Conservation (phyloP, 2,888 invertebrate species). For the Nectonema munidae region DNA sequence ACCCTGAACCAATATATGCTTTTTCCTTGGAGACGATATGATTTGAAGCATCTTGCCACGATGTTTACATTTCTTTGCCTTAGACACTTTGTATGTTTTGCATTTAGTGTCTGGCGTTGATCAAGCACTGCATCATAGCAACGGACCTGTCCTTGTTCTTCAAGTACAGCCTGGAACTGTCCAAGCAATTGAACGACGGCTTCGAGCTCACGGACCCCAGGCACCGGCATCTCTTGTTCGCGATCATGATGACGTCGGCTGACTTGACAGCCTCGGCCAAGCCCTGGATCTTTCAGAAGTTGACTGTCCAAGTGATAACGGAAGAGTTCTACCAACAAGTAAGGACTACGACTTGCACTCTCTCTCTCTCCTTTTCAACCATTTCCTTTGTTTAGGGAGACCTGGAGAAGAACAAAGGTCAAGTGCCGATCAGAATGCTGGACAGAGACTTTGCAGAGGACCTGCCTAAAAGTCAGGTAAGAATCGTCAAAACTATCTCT, state of each 20-base stretch:
- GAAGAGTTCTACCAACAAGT: slow-evolving; percentile 45
- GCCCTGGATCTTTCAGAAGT: slow-evolving; percentile 45
- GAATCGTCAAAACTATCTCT: slow-evolving; percentile 25
- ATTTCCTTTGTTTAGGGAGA: slow-evolving; percentile 28
- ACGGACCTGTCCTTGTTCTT: slow-evolving; percentile 51
- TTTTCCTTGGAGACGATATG: no score
- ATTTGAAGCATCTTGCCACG: no score
- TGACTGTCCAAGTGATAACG: slow-evolving; percentile 46
- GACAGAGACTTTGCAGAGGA: slow-evolving; percentile 38
- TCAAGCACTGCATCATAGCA: slow-evolving; percentile 48
- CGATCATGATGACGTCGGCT: slow-evolving; percentile 46
- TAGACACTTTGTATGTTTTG: no score
- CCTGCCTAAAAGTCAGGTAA: slow-evolving; percentile 39
- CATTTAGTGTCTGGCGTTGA: slow-evolving; percentile 36
- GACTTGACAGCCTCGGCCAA: slow-evolving; percentile 50
- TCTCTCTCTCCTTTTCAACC: neutral
- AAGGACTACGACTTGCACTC: no score
- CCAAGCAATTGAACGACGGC: slow-evolving; percentile 27
- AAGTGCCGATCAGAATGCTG: slow-evolving; percentile 45
- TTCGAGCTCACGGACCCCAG: slow-evolving; percentile 35
- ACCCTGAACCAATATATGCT: no score
- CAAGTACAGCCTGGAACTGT: slow-evolving; percentile 35
- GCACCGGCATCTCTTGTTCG: slow-evolving; percentile 37
- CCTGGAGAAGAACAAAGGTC: slow-evolving; percentile 35
- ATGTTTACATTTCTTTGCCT: no score